These are phyloP conservation scores for Thysanoteuthis rhombus DNA, from an alignment of 2,888 invertebrate genomes.

Conservation along the genomic window DNA sequence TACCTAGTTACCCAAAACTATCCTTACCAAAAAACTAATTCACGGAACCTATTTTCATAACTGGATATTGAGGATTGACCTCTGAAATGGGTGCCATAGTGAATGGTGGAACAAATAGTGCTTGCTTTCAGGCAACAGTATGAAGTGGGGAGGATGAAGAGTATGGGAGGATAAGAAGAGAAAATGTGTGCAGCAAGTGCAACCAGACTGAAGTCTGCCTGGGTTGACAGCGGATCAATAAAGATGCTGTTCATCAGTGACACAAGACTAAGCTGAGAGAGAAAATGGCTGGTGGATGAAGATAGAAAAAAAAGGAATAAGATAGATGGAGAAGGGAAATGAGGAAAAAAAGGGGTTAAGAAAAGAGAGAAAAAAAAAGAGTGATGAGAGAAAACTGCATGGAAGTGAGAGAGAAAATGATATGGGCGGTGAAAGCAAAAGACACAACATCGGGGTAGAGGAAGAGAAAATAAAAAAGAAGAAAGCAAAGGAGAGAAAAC, in stretches of 20 bases:
- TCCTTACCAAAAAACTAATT: too few species aligned
- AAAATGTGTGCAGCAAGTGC: not conserved
- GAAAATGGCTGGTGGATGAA: not conserved
- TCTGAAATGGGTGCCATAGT: not conserved
- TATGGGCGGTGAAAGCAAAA: not conserved
- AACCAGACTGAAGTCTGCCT: not conserved
- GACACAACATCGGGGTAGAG: not conserved
- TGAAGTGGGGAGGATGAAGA: not conserved
- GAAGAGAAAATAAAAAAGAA: not conserved
- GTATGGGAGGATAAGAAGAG: not conserved
- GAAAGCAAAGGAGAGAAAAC: not conserved
- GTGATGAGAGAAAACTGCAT: not conserved
- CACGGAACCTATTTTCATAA: too few species aligned
- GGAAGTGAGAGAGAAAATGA: not conserved
- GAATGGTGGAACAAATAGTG: constrained; percentile 12
- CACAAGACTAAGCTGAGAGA: not conserved
- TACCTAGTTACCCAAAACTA: too few species aligned
- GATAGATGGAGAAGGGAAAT: not conserved
- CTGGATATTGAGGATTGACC: not conserved
- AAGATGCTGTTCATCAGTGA: not conserved
- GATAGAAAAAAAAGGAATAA: not conserved
- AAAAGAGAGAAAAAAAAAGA: not conserved
- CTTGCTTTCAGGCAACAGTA: not conserved
- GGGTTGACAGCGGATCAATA: not conserved
- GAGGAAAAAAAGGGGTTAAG: not conserved